Percentiles rank a stretch among this genome's conserved stretches.
Conservation (phyloP, 2,113 vertebrate species). For the Carassius auratus region DNA sequence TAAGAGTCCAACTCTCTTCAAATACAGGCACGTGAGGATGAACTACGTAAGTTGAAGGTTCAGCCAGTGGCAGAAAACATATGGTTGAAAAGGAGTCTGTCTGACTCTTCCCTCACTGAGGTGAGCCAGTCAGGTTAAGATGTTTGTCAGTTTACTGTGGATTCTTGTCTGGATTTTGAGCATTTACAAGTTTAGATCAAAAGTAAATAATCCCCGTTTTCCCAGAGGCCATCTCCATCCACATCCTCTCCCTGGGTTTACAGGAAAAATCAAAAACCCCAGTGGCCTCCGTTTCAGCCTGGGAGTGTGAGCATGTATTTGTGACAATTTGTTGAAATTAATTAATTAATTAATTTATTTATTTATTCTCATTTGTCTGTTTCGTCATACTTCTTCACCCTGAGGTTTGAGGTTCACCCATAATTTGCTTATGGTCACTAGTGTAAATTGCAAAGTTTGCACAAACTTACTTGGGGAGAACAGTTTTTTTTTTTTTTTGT, state of each 20-base stretch:
- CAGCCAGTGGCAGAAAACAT: constrained; percentile 73
- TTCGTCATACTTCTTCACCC: not conserved
- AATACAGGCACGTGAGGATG: constrained; percentile 70
- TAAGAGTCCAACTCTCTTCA: not conserved
- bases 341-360: not conserved
- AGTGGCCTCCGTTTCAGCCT: constrained; percentile 65
- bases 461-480: not conserved
- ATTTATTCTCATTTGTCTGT: not conserved
- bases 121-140: constrained; percentile 54
- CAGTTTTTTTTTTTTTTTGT: too few species aligned
- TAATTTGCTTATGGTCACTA: not conserved
- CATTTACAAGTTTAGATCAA: constrained; percentile 11
- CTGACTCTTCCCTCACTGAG: constrained; percentile 67
- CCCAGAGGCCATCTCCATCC: constrained; percentile 56
- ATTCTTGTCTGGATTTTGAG: constrained; percentile 9
- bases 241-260: constrained; percentile 43
- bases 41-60: constrained; percentile 66
- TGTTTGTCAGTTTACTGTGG: not conserved
- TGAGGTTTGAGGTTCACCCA: not conserved
- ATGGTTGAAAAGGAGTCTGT: constrained; percentile 75
- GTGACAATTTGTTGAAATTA: too few species aligned
- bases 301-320: constrained; percentile 67
- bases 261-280: constrained; percentile 51
- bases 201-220: constrained; percentile 43
- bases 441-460: not conserved